Base-by-base conservation (phyloP, 2,797 vertebrate species). In the Momotus momota region DNA sequence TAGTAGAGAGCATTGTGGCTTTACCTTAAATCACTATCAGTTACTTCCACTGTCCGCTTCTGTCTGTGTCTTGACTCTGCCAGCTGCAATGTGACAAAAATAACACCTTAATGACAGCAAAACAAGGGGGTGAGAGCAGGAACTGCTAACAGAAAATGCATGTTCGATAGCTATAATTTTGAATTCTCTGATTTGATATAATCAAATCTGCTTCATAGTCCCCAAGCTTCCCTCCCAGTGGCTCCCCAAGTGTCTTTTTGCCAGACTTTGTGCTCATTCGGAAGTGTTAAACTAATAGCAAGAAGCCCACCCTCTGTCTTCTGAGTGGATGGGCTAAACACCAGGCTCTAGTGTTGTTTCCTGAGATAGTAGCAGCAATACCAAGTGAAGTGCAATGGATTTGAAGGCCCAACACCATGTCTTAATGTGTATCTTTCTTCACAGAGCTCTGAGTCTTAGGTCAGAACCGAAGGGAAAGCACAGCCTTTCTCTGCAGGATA, bases 81-180 rank as follows among this genome's bases (percentile, higher is more conserved):
- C 67, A 90, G 67, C 89, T 82, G 64, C 65, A 64, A 4, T 21
- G 27, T 33, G 49, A 69, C 52, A 88, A 57, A 90, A 93, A 4
- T 4, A 74, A 38, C 48, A 73, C 48, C 45, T 49, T 31, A 64
- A 48, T 16, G 57, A 31, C 64, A 81, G 48, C 31, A 82, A 61
- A 92, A 77, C 26, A 71, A 91, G 51, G 31, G 31, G 22, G 40
- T 21, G 45, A 73, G 41, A 67, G 51, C 57, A 70, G 64, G 55
- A 64, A 15, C 33, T 14, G 18, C 41, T 29, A 27, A 49, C 6
- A 73, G 41, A 52, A 86, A 52, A 57, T 14, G 10, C 40, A 64
- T 1, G 1, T 73, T 82, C 0, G 0, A n/a, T 38, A 85, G 71
- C 64, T 26, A 6, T n/a, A 41, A 18, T 38, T 86, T 46, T 41